Conservation (phyloP, 2,888 invertebrate species). For the Crioceris asparagi region DNA sequence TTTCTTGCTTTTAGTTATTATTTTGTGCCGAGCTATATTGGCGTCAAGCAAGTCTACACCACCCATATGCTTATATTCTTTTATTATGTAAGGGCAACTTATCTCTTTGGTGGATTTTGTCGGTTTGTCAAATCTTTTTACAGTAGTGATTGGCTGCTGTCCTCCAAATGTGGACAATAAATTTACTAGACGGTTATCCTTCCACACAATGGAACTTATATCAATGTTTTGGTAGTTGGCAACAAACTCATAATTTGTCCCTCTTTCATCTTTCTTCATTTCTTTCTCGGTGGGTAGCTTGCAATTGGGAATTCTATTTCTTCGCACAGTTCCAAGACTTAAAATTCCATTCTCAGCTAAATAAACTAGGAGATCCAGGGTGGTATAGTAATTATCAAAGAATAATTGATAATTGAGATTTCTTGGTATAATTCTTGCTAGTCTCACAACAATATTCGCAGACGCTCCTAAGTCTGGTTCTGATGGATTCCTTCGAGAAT, state of each 20-base stretch:
- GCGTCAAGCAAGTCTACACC: slow-evolving; percentile 16
- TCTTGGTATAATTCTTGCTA: background rate
- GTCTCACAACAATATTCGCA: background rate
- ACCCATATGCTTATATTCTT: slow-evolving; percentile 16
- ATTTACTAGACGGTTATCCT: too few relatives aligned
- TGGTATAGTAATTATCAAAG: background rate
- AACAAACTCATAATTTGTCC: slow-evolving; percentile 4
- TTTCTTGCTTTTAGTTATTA: too few relatives aligned
- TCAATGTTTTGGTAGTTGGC: too few relatives aligned
- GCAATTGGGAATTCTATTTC: too few relatives aligned
- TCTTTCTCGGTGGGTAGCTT: slow-evolving; percentile 1
- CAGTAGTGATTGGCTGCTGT: background rate
- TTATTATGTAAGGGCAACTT: slow-evolving; percentile 9
- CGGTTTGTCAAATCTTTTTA: background rate
- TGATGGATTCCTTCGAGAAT: background rate
- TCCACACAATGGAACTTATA: too few relatives aligned
- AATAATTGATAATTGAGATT: background rate
- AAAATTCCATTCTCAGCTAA: too few relatives aligned
- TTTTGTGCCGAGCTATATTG: slow-evolving; percentile 15
- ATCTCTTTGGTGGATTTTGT: background rate
- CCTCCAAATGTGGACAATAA: too few relatives aligned
- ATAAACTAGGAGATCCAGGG: background rate
- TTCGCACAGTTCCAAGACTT: too few relatives aligned
- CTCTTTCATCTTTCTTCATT: slow-evolving; percentile 5
- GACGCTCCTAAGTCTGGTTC: background rate